phyloP scores from a whole-genome alignment of 2,797 vertebrate species.

The Dicrostonyx torquatus region DNA sequence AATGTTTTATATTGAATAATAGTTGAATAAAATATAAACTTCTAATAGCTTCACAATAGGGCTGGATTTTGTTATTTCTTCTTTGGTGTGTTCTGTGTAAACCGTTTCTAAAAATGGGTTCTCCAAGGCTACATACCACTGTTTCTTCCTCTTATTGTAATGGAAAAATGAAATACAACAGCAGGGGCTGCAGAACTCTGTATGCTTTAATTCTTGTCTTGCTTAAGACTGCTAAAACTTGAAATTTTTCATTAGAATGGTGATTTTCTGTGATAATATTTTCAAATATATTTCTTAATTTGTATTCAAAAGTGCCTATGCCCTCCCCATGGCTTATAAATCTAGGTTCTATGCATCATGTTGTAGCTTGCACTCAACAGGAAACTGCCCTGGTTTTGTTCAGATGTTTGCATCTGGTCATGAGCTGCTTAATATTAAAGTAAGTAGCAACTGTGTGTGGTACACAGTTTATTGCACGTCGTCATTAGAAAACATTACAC shows the following conservation, averaged over 20 bases:
- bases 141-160: not conserved
- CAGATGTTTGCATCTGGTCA: not conserved
- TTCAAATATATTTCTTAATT: slow-evolving; percentile 56
- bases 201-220: slow-evolving; percentile 29
- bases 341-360: not conserved
- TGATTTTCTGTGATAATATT: slow-evolving; percentile 52
- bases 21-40: slow-evolving; percentile 66
- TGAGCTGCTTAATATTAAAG: slow-evolving; percentile 54
- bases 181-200: not conserved
- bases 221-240: not conserved
- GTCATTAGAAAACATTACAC: slow-evolving; percentile 58
- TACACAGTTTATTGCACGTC: slow-evolving; percentile 27
- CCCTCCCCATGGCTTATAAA: slow-evolving; percentile 3
- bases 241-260: slow-evolving; percentile 1
- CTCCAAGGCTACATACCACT: not conserved
- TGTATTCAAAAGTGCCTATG: slow-evolving; percentile 39
- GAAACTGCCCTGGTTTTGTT: not conserved
- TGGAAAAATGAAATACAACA: not conserved
- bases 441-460: slow-evolving; percentile 12
- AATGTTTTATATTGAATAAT: slow-evolving; percentile 76
- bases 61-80: slow-evolving; percentile 69
- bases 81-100: slow-evolving; percentile 61
- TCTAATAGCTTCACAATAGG: slow-evolving; percentile 71
- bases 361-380: not conserved
- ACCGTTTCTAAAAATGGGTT: slow-evolving; percentile 51